Base-by-base conservation (phyloP, 1,140 invertebrate genomes). In the Penaeus vannamei region DNA sequence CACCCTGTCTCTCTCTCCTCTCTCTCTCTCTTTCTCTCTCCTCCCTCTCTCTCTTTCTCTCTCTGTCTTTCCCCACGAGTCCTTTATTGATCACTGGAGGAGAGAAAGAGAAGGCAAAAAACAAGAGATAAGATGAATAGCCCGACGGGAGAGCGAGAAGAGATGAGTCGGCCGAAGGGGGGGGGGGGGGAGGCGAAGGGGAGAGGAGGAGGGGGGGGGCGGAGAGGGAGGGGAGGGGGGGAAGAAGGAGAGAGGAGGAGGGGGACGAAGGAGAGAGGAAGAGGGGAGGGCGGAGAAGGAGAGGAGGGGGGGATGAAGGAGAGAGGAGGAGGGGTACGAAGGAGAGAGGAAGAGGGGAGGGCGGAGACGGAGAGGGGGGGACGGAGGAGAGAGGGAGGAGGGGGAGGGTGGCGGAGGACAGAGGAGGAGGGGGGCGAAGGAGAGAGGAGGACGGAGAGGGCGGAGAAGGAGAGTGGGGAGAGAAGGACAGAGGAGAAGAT, bases 101-200 rank as follows among this genome's bases (percentile, higher is more conserved):
- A 79, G n/a, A 79, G 79, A 46, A 53, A 81, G 17, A 81, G 42
- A 53, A 53, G 22, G 26, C 23, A 53, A 81, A 81, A 26, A 81
- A 3, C 79, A 23, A 62, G n/a, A 84, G 26, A 29, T 36, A 32
- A 29, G 23, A 72, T n/a, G 26, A n/a, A 66, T 19, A 69, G 84
- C 46, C 36, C 46, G 61, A 64, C 8, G 62, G 59, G 64, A 42
- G 46, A 79, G 17, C 32, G 20, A 72, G 66, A 72, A 19, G 32
- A 32, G 32, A 32, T 8, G 66, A 72, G 66, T 14, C 8, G 19
- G 66, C 22, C 19, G 14, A 26, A 36, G 26, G 22, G 46, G 7
- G 22, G 32, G n/a, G 46, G 83, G 61, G 62, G 32, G 59, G 22
- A 62, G 29, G 42, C 7, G 20, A 22, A 29, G 59, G 26, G 64